phyloP scores from a whole-genome alignment of 2,797 vertebrate species.

The Karalla daura region DNA sequence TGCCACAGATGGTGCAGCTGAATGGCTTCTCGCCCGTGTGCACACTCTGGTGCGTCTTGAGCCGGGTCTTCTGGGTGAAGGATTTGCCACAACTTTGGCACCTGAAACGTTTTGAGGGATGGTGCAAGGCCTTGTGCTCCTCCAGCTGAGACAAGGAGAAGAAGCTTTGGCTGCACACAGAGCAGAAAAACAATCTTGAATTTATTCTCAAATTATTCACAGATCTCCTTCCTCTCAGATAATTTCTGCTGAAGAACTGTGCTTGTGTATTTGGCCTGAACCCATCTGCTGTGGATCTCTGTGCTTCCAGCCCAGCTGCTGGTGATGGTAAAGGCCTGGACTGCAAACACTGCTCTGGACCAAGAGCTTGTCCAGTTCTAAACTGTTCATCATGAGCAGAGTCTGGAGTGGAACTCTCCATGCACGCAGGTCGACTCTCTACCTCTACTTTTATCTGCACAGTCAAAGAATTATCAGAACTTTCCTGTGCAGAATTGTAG shows the following conservation, averaged over 20 bases:
- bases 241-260: constrained; percentile 20
- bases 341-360: constrained; percentile 21
- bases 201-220: constrained; percentile 46
- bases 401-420: constrained; percentile 1
- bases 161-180: constrained; percentile 67
- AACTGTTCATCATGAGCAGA: constrained; percentile 19
- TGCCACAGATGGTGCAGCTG: constrained; percentile 76
- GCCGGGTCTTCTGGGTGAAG: constrained; percentile 81
- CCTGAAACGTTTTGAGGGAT: constrained; percentile 69
- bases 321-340: constrained; percentile 28
- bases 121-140: constrained; percentile 65
- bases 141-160: constrained; percentile 64
- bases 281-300: constrained; percentile 9
- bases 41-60: constrained; percentile 81
- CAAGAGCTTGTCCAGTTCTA: background rate
- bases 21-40: constrained; percentile 81
- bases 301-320: background rate
- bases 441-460: constrained; percentile 49
- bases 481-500: constrained; percentile 4
- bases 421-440: constrained; percentile 21
- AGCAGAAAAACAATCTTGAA: constrained; percentile 64
- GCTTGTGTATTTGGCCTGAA: constrained; percentile 8
- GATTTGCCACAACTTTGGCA: constrained; percentile 82
- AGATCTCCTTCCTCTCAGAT: constrained; percentile 21
- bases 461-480: background rate